Conservation (phyloP, 2,113 vertebrate species). For the Tyrannus savana region DNA sequence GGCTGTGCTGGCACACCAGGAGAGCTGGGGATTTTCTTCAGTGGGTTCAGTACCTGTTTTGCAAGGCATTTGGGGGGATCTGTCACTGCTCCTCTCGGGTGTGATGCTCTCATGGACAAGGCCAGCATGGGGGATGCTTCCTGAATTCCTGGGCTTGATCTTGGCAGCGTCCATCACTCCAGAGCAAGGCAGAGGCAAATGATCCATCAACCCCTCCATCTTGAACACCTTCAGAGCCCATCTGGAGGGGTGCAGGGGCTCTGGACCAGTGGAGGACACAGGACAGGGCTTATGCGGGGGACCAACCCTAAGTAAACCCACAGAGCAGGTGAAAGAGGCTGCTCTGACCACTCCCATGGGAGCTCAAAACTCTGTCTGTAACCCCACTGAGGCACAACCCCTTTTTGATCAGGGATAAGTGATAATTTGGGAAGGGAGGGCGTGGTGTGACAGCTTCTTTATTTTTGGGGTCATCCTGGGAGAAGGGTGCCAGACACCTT, state of each 20-base stretch:
- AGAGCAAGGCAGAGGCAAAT: fast-evolving
- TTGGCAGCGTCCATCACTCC: fast-evolving
- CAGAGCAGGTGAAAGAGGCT: background rate
- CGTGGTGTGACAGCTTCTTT: background rate
- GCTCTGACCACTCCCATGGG: background rate
- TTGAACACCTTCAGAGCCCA: background rate
- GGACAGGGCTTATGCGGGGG: background rate
- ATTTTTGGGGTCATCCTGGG: background rate
- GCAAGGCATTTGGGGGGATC: background rate
- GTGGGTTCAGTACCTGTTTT: background rate
- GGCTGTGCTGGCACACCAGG: background rate
- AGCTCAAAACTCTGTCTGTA: background rate
- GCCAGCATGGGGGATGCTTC: background rate
- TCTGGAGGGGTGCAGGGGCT: fast-evolving
- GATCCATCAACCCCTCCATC: fast-evolving
- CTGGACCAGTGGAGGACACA: fast-evolving
- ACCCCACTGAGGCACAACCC: background rate
- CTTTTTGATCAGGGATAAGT: background rate
- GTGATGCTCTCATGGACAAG: background rate
- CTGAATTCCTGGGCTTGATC: background rate
- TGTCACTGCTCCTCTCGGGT: background rate
- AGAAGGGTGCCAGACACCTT: background rate
- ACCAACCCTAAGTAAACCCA: background rate
- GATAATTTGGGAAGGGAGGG: background rate
- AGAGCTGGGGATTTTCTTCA: background rate